phyloP scores from a whole-genome alignment of 2,888 invertebrate genomes.

The Neocrepidodera transversa region DNA sequence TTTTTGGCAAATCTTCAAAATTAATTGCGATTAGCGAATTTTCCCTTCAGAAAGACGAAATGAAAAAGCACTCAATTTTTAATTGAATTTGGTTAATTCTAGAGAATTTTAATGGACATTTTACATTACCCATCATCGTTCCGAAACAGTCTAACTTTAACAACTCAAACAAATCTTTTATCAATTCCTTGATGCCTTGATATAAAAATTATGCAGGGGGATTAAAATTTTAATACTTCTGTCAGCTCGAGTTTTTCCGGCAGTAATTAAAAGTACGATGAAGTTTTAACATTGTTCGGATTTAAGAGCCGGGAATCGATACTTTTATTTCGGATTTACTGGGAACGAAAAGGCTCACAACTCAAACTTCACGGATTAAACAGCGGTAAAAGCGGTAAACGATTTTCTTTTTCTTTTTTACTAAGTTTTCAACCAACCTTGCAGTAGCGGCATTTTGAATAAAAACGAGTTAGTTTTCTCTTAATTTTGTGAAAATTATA shows the following conservation, averaged over 20 bases:
- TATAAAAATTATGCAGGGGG: constrained; percentile 56
- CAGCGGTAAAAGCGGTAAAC: constrained; percentile 21
- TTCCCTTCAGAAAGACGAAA: constrained; percentile 44
- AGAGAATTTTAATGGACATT: constrained; percentile 62
- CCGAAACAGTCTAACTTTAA: constrained; percentile 56
- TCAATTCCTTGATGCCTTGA: constrained; percentile 54
- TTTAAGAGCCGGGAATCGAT: constrained; percentile 29
- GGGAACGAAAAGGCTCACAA: constrained; percentile 11
- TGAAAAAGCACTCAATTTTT: constrained; percentile 64
- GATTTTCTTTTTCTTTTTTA: constrained; percentile 3
- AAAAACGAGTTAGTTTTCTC: background rate
- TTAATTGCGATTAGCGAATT: constrained; percentile 4
- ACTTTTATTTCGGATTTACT: constrained; percentile 25
- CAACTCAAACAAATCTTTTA: constrained; percentile 60
- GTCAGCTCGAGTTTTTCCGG: constrained; percentile 47
- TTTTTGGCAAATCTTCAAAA: background rate
- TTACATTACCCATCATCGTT: constrained; percentile 58
- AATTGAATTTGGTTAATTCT: constrained; percentile 63
- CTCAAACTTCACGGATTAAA: constrained; percentile 50
- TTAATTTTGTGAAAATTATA: too few relatives aligned
- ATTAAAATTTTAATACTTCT: constrained; percentile 56
- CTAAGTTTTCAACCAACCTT: background rate
- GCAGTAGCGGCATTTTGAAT: background rate
- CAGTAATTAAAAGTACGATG: constrained; percentile 49
- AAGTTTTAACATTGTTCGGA: constrained; percentile 33